Evolutionary conservation across 2,888 invertebrate genomes (phyloP), one percentile per base, ranked within the genome.

Genomic region (Onchidella celtica): DNA sequence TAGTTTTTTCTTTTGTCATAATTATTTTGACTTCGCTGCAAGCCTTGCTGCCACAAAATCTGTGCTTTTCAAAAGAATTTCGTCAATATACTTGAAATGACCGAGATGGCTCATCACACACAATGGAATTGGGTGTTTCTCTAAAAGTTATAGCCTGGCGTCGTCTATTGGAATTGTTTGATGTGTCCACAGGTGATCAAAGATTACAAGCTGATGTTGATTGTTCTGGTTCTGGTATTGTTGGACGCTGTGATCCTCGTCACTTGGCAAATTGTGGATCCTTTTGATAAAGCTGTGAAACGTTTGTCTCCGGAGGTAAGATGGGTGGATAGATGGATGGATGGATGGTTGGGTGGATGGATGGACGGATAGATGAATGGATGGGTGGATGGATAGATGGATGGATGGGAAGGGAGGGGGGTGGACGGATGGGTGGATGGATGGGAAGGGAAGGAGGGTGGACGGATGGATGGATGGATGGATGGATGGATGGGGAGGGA

Each of bases 171-270:
- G n/a, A n/a, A n/a, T n/a, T n/a, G n/a, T n/a, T n/a, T n/a, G n/a
- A n/a, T 47, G 17, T 47, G 47, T 47, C 47, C 93, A 0, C 94
- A 97, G 97, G 98, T 98, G 17, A 99, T 99, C 90, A 98, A 98
- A 94, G 99, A 99, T 93, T 99, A 98, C 94, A 98, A 99, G 93
- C 95, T 99, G 78, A 98, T 99, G 93, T 96, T 99, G 96, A 97
- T 99, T 65, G 98, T 99, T 4, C 98, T 97, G 0, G 96, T 98
- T 1, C 94, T 99, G 70, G 94, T 99, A 84, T 95, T 96, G 82
- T 96, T 99, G 65, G 99, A 99, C 93, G 95, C 98, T 84, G 97
- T 97, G 38, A 98, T 99, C 85, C 97, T 99, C 95, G 97, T 97
- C 2, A 97, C 98, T 0, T 99, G 99, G 99, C 98, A 99, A 93